Evolutionary conservation across 2,113 vertebrate species (phyloP).

Genomic region (Melanocharis versteri): DNA sequence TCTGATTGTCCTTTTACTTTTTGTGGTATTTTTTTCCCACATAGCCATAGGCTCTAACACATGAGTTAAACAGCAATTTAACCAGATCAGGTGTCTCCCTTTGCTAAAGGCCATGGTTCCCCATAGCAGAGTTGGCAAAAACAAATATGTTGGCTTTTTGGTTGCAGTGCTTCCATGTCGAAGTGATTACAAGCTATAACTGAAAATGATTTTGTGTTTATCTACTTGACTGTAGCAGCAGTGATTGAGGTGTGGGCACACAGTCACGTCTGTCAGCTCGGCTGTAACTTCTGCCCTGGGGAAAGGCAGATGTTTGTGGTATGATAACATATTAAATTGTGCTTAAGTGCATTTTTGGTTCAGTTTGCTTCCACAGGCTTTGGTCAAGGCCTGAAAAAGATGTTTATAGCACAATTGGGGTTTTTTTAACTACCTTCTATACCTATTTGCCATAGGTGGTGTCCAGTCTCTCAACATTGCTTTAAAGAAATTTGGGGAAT

Average conservation of each 20-base stretch:
- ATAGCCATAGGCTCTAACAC: neutral
- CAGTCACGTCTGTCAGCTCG: neutral
- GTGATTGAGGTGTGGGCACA: neutral
- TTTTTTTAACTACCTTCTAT: neutral
- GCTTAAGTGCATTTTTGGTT: neutral
- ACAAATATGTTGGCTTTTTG: neutral
- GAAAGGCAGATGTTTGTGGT: neutral
- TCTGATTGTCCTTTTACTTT: neutral
- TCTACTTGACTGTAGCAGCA: neutral
- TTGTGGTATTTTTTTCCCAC: fast-evolving
- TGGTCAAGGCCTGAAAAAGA: neutral
- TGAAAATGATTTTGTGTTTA: neutral
- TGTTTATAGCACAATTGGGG: neutral
- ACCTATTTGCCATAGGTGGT: neutral
- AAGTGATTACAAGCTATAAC: neutral
- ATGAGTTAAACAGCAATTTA: neutral
- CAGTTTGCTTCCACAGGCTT: neutral
- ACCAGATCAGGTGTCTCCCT: neutral
- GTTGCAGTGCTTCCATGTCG: neutral
- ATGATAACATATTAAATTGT: neutral
- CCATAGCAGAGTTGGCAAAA: neutral
- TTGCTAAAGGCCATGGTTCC: neutral
- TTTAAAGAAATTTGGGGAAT: neutral
- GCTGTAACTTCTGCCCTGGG: neutral
- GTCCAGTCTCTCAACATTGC: neutral